Evolutionary conservation across 1,140 invertebrate genomes (phyloP).

Genomic region (Mesaphorura yosii): DNA sequence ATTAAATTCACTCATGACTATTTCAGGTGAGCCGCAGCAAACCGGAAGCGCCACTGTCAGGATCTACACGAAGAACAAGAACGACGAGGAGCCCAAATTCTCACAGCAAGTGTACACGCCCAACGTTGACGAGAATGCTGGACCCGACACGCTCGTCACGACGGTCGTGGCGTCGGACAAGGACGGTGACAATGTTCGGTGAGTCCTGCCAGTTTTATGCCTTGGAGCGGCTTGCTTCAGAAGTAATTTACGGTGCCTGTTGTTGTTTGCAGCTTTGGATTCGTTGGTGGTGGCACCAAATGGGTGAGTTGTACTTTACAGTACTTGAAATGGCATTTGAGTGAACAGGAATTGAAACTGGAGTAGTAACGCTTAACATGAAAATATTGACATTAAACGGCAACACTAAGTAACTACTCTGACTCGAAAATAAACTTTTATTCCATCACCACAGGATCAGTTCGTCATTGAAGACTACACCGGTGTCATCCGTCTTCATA

Average conservation of each 20-base stretch:
- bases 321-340: too few relatives aligned
- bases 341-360: too few relatives aligned
- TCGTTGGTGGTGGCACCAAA: conserved; percentile 75
- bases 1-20: too few relatives aligned
- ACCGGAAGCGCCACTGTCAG: conserved; percentile 82
- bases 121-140: conserved; percentile 90
- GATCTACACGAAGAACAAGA: conserved; percentile 91
- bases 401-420: too few relatives aligned
- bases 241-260: too few relatives aligned
- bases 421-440: too few relatives aligned
- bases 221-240: too few relatives aligned
- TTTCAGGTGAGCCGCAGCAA: conserved; percentile 68
- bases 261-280: conserved; percentile 53
- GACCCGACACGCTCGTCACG: conserved; percentile 82
- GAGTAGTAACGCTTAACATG: too few relatives aligned
- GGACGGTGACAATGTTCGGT: conserved; percentile 81
- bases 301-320: too few relatives aligned
- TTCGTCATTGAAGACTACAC: conserved; percentile 93
- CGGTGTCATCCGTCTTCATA: conserved; percentile 78
- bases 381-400: too few relatives aligned
- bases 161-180: conserved; percentile 91
- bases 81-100: conserved; percentile 91
- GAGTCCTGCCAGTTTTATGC: neutral
- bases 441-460: too few relatives aligned
- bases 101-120: conserved; percentile 92